A percentile compares a stretch with the other conserved stretches of the same genome.
Conservation (phyloP, 2,113 vertebrate genomes). For the Sapayoa aenigma region DNA sequence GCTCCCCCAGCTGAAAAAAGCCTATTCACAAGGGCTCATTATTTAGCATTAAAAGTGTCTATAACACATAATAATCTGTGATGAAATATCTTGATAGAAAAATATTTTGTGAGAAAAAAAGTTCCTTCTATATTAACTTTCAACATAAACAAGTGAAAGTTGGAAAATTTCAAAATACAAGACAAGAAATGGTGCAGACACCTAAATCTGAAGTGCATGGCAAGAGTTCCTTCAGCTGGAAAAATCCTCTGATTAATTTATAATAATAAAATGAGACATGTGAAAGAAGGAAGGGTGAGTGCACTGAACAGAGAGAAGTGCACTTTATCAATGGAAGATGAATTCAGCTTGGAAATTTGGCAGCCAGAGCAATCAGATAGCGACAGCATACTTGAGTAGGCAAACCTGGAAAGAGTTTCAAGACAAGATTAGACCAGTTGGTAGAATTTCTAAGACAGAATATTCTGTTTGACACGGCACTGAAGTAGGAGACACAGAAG, state of each 20-base stretch:
- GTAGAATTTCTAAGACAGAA: constrained; percentile 17
- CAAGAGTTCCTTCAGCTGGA: background rate
- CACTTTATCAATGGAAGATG: constrained; percentile 21
- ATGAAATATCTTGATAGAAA: background rate
- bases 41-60: background rate
- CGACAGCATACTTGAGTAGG: constrained; percentile 13
- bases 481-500: background rate
- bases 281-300: background rate
- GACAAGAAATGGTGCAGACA: background rate
- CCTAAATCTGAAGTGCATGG: background rate
- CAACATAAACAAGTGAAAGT: background rate
- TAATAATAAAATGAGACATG: background rate
- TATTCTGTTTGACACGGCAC: background rate
- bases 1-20: background rate
- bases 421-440: constrained; percentile 18
- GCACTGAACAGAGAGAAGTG: background rate
- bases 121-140: background rate
- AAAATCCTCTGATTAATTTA: background rate
- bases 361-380: constrained; percentile 50
- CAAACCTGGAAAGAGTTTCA: constrained; percentile 34
- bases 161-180: background rate
- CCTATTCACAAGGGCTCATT: background rate
- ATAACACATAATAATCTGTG: background rate
- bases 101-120: background rate
- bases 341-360: constrained; percentile 47